Conservation (phyloP, 2,888 invertebrate species). For the Sclerodermus sp. region DNA sequence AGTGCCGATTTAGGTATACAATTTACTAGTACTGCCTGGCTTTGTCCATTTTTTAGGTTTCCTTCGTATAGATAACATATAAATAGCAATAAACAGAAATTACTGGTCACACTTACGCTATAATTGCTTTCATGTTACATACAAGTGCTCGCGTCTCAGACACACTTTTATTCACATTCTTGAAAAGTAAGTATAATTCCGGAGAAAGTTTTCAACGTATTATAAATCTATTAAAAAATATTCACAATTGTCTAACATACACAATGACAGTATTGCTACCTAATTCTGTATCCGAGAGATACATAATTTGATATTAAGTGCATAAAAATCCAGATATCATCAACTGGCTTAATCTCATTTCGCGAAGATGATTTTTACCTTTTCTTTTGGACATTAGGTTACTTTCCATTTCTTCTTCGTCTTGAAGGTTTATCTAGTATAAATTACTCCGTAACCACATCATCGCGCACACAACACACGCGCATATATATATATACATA, state of each 20-base stretch:
- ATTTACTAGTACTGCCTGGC: conserved; percentile 25
- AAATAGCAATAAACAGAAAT: conserved; percentile 36
- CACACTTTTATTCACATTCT: conserved; percentile 7
- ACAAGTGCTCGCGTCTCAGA: conserved; percentile 14
- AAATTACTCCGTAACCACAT: too few relatives aligned
- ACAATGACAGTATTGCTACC: conserved; percentile 44
- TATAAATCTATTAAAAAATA: conserved; percentile 54
- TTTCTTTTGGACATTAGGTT: too few relatives aligned
- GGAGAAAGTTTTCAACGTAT: conserved; percentile 43
- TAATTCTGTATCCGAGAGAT: conserved; percentile 30
- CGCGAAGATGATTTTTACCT: too few relatives aligned
- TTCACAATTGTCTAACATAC: conserved; percentile 53
- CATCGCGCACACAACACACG: too few relatives aligned
- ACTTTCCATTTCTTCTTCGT: too few relatives aligned
- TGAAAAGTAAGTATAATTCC: conserved; percentile 38
- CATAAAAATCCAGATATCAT: too few relatives aligned
- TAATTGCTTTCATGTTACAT: conserved; percentile 20
- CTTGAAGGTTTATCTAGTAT: too few relatives aligned
- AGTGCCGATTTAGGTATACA: conserved; percentile 40
- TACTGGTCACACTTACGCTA: conserved; percentile 27
- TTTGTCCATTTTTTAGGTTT: conserved; percentile 16
- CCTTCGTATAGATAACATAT: conserved; percentile 29
- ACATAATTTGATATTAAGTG: conserved; percentile 30
- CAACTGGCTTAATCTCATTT: too few relatives aligned
- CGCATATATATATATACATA: too few relatives aligned